phyloP scores from a whole-genome alignment of 2,888 invertebrate species.

The Lasioglossum oenotherae region DNA sequence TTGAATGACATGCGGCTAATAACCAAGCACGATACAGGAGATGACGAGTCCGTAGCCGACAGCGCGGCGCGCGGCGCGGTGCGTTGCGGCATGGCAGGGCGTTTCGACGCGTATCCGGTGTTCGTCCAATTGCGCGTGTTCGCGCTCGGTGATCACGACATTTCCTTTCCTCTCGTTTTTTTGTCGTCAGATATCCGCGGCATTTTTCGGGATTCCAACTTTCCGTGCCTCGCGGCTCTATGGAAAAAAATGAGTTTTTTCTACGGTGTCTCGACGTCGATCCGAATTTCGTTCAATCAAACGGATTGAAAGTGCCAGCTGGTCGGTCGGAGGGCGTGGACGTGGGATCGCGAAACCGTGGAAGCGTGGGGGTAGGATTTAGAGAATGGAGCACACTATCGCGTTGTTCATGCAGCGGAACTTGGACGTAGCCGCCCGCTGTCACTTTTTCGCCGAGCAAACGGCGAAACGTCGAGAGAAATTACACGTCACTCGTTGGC shows the following conservation, averaged over 20 bases:
- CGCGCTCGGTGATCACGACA: neutral
- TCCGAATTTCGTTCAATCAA: constrained; percentile 52
- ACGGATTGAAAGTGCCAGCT: constrained; percentile 31
- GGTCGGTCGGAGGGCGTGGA: neutral
- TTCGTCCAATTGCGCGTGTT: neutral
- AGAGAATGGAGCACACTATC: constrained; percentile 19
- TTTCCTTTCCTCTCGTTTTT: neutral
- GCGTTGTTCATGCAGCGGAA: constrained; percentile 43
- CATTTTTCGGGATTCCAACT: neutral
- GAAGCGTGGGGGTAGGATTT: constrained; percentile 23
- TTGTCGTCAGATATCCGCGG: neutral
- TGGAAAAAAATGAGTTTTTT: constrained; percentile 32
- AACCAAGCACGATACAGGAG: neutral
- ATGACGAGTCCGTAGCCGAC: neutral
- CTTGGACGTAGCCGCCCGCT: constrained; percentile 35
- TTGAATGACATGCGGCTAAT: neutral
- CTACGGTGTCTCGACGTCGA: constrained; percentile 28
- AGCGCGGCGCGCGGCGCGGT: too few species aligned
- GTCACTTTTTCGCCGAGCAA: constrained; percentile 37
- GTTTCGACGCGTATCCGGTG: neutral
- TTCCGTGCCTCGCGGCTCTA: neutral
- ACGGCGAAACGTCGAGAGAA: constrained; percentile 36
- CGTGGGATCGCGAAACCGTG: neutral
- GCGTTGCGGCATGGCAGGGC: too few species aligned
- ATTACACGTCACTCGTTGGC: constrained; percentile 52